A percentile compares a stretch with the other conserved stretches of the same genome.
These are phyloP conservation scores for Spinus olivaceus DNA, from an alignment of 2,797 vertebrate genomes.

Conservation along the genomic window DNA sequence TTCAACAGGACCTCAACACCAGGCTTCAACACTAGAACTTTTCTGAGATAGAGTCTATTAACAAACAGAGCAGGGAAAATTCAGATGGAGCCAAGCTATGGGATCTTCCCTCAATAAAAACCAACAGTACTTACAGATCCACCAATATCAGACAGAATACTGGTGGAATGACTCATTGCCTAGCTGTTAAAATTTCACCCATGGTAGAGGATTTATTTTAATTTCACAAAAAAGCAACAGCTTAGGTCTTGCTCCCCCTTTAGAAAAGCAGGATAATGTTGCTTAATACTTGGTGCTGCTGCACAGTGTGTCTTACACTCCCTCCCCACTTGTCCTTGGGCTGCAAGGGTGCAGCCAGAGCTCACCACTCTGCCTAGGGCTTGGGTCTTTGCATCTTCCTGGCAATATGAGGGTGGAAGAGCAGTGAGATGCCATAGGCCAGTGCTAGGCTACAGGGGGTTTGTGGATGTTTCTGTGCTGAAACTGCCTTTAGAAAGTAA, in stretches of 20 bases:
- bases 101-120: neutral
- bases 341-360: neutral
- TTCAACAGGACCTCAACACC: neutral
- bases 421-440: neutral
- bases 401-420: neutral
- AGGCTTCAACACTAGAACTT: neutral
- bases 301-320: neutral
- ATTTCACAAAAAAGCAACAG: neutral
- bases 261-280: neutral
- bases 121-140: fast-evolving
- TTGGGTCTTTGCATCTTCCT: fast-evolving
- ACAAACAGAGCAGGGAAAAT: neutral
- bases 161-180: neutral
- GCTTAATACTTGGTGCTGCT: neutral
- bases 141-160: neutral
- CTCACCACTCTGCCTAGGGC: neutral
- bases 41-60: neutral
- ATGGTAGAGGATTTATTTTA: neutral
- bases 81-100: neutral
- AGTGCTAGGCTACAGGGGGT: neutral
- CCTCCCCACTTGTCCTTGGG: neutral
- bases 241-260: neutral
- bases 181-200: neutral
- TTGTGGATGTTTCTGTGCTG: neutral
- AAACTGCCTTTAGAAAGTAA: neutral